Percentiles rank a stretch among this genome's conserved stretches.
Evolutionary conservation across 2,113 vertebrate species (phyloP).

Genomic region (Pelvicachromis taeniatus): DNA sequence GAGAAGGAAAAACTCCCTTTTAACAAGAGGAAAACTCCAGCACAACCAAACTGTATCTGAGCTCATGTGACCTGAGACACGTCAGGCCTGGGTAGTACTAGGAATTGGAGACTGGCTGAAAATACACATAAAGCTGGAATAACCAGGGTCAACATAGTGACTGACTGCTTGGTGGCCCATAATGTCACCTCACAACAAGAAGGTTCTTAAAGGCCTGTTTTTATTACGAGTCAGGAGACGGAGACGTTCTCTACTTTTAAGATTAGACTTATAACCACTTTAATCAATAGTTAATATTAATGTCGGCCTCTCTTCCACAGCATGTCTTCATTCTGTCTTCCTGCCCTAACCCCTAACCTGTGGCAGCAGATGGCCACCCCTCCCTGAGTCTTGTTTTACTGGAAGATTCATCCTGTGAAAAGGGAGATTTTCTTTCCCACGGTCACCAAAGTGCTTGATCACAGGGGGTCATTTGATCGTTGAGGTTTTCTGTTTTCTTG

Average conservation of each 20-base stretch:
- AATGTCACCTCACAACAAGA: not conserved
- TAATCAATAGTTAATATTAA: not conserved
- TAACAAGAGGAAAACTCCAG: not conserved
- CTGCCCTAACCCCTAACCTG: not conserved
- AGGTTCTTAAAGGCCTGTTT: not conserved
- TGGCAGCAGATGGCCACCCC: not conserved
- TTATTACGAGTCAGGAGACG: not conserved
- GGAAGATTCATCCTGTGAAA: not conserved
- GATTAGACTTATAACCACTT: not conserved
- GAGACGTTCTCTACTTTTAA: not conserved
- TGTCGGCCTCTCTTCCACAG: no score
- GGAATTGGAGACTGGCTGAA: not conserved
- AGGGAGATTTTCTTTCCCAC: not conserved
- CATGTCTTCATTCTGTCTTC: not conserved
- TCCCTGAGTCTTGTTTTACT: not conserved
- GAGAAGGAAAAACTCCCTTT: not conserved
- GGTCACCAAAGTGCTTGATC: not conserved
- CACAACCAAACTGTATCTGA: not conserved
- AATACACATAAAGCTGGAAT: not conserved
- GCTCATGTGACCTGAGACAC: not conserved
- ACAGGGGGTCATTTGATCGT: not conserved
- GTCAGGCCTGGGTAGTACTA: not conserved
- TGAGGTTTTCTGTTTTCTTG: not conserved
- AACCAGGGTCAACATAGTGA: not conserved
- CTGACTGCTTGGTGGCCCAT: not conserved